Evolutionary conservation across 2,888 invertebrate species (phyloP).

Genomic region (Acanthosepion esculentum): DNA sequence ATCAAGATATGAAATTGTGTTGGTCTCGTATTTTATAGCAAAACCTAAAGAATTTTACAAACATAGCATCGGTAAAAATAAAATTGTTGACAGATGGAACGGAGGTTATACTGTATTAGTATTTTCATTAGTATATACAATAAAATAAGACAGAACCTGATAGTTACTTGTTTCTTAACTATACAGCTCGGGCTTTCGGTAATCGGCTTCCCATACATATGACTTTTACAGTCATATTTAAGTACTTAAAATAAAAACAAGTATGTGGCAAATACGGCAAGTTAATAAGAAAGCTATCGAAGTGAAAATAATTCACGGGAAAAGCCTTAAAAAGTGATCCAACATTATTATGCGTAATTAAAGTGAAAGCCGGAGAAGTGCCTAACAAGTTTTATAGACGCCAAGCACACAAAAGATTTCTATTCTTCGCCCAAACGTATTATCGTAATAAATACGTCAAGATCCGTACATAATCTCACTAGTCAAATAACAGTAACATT

Average conservation of each 20-base stretch:
- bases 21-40: no score
- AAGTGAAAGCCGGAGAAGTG: background rate
- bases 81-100: no score
- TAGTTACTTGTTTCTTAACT: no score
- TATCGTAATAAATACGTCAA: background rate
- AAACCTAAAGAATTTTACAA: no score
- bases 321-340: background rate
- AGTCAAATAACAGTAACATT: background rate
- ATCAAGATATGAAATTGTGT: no score
- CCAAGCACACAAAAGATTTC: background rate
- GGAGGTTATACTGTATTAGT: no score
- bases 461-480: background rate
- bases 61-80: no score
- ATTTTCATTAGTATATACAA: no score
- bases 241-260: background rate
- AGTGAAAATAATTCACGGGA: background rate
- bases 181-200: no score
- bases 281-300: background rate
- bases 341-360: background rate
- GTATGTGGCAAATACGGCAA: background rate
- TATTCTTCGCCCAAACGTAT: background rate
- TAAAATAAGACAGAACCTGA: no score
- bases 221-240: background rate
- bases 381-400: background rate
- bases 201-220: no score